These are phyloP conservation scores for Acromyrmex echinatior DNA, from an alignment of 1,140 invertebrate genomes.

Conservation along the genomic window DNA sequence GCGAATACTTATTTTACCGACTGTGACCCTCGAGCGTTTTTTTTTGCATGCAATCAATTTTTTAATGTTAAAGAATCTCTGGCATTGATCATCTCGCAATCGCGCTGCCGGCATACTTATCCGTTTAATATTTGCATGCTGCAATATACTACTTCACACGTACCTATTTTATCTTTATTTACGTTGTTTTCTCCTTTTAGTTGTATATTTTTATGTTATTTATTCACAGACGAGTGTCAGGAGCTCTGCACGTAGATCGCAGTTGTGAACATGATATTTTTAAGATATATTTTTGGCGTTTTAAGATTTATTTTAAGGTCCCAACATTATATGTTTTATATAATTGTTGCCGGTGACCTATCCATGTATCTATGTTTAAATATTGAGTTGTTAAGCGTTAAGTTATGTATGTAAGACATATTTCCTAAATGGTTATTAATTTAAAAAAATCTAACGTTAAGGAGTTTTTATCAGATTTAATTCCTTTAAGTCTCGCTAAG, in stretches of 20 bases:
- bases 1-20: not conserved
- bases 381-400: constrained; percentile 32
- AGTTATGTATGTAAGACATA: constrained; percentile 27
- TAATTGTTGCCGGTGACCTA: constrained; percentile 9
- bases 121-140: constrained; percentile 47
- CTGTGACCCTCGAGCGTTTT: not conserved
- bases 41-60: constrained; percentile 65
- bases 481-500: constrained; percentile 4
- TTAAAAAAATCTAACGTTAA: not conserved
- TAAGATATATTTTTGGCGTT: constrained; percentile 23
- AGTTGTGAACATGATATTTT: constrained; percentile 63
- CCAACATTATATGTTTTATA: constrained; percentile 30
- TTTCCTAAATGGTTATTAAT: not conserved
- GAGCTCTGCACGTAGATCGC: constrained; percentile 79
- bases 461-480: constrained; percentile 2
- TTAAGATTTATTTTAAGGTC: constrained; percentile 18
- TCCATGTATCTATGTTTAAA: constrained; percentile 13
- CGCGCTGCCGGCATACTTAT: constrained; percentile 24
- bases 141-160: constrained; percentile 36
- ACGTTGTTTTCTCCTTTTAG: constrained; percentile 48
- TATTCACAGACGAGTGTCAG: constrained; percentile 82
- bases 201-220: constrained; percentile 74
- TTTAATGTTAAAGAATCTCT: constrained; percentile 14
- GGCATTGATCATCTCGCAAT: constrained; percentile 55
- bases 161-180: constrained; percentile 14